Evolutionary conservation across 2,888 invertebrate species (phyloP).

Genomic region (Leptothorax acervorum): DNA sequence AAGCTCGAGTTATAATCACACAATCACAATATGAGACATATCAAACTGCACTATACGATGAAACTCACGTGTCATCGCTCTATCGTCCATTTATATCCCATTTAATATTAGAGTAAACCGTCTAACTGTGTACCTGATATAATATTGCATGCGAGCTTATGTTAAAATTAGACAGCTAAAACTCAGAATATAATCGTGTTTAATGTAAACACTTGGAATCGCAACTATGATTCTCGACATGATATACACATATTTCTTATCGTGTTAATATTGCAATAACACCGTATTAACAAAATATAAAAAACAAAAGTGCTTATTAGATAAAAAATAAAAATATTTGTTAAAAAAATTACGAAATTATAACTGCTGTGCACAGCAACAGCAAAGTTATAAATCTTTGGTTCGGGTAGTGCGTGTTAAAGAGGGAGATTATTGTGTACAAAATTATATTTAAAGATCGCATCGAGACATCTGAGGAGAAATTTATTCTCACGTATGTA

Average conservation of each 20-base stretch:
- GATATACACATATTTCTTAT: background rate
- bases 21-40: background rate
- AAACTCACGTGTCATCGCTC: conserved; percentile 1
- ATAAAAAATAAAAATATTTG: conserved; percentile 3
- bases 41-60: background rate
- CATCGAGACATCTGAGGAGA: background rate
- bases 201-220: background rate
- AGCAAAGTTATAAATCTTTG: background rate
- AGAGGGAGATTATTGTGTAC: background rate
- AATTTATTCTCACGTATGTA: conserved; percentile 64
- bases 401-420: background rate
- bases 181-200: background rate
- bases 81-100: background rate
- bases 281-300: background rate
- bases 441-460: background rate
- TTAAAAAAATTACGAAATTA: background rate
- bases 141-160: conserved; percentile 2
- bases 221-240: background rate
- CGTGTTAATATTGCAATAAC: background rate
- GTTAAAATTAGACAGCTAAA: conserved; percentile 11
- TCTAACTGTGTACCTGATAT: background rate
- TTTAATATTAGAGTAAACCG: background rate
- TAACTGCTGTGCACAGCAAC: background rate
- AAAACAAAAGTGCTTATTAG: conserved; percentile 1
- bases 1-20: conserved; percentile 13